Conservation (phyloP, 1,140 invertebrate genomes). For the Ylistrum balloti region DNA sequence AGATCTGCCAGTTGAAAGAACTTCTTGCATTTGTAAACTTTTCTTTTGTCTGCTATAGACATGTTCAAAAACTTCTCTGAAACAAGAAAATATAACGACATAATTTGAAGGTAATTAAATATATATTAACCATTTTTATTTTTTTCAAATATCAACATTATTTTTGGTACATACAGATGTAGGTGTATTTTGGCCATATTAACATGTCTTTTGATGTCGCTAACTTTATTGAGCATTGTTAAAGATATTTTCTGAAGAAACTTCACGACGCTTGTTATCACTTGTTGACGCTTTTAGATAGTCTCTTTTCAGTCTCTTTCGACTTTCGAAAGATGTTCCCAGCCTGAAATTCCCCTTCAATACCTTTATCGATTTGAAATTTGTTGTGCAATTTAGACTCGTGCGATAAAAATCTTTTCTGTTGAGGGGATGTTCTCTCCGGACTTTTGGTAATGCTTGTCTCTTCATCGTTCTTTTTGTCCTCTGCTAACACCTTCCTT, state of each 20-base stretch:
- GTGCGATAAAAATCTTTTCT: background rate
- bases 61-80: slow-evolving; percentile 68
- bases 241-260: too few relatives aligned
- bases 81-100: slow-evolving; percentile 46
- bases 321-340: too few relatives aligned
- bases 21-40: slow-evolving; percentile 83
- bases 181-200: too few relatives aligned
- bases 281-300: too few relatives aligned
- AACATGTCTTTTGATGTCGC: too few relatives aligned
- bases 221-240: too few relatives aligned
- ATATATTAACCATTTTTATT: too few relatives aligned
- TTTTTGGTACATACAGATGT: too few relatives aligned
- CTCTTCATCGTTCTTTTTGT: background rate
- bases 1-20: slow-evolving; percentile 84
- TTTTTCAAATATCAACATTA: too few relatives aligned
- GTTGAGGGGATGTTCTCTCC: background rate
- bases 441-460: background rate
- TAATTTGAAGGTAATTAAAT: too few relatives aligned
- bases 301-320: too few relatives aligned
- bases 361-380: background rate
- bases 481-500: background rate
- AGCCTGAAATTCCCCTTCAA: background rate
- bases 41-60: slow-evolving; percentile 83
- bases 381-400: background rate
- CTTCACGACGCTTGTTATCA: too few relatives aligned